Conservation (phyloP, 2,113 vertebrate species). For the Charina bottae region DNA sequence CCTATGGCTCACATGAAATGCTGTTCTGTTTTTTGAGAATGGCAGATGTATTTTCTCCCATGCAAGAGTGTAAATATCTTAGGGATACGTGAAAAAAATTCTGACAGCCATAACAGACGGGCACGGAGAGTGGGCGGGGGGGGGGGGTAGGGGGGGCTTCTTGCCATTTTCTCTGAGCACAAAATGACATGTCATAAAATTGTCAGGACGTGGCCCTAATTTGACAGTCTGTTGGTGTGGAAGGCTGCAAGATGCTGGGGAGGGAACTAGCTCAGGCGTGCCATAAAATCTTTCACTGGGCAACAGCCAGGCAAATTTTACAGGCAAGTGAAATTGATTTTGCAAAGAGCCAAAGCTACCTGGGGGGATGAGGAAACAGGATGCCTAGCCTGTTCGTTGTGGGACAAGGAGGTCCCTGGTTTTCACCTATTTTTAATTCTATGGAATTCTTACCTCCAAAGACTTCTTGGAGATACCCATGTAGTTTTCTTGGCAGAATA, state of each 20-base stretch:
- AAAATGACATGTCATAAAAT: slow-evolving; percentile 73
- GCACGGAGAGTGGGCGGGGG: not conserved
- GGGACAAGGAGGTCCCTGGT: slow-evolving; percentile 21
- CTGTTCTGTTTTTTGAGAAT: not conserved
- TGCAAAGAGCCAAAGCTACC: slow-evolving; percentile 36
- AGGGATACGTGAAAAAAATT: slow-evolving; percentile 49
- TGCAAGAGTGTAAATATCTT: slow-evolving; percentile 61
- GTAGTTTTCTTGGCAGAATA: too few relatives aligned
- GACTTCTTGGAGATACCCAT: too few relatives aligned
- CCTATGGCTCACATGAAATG: not conserved
- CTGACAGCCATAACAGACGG: slow-evolving; percentile 66
- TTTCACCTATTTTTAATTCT: not conserved
- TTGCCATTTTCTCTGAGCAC: slow-evolving; percentile 67
- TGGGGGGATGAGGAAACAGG: not conserved
- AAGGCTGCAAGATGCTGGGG: slow-evolving; percentile 54
- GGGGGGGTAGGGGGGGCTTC: slow-evolving; percentile 38
- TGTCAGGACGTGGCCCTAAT: slow-evolving; percentile 70
- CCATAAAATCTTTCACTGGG: slow-evolving; percentile 48
- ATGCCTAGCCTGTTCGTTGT: not conserved
- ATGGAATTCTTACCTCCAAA: too few relatives aligned
- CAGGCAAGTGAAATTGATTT: slow-evolving; percentile 57
- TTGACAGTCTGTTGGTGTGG: slow-evolving; percentile 70
- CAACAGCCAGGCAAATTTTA: slow-evolving; percentile 64
- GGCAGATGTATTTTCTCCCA: slow-evolving; percentile 45
- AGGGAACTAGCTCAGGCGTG: slow-evolving; percentile 62